Base-by-base conservation (phyloP, 2,113 vertebrate species). In the Australoheros scitulus region DNA sequence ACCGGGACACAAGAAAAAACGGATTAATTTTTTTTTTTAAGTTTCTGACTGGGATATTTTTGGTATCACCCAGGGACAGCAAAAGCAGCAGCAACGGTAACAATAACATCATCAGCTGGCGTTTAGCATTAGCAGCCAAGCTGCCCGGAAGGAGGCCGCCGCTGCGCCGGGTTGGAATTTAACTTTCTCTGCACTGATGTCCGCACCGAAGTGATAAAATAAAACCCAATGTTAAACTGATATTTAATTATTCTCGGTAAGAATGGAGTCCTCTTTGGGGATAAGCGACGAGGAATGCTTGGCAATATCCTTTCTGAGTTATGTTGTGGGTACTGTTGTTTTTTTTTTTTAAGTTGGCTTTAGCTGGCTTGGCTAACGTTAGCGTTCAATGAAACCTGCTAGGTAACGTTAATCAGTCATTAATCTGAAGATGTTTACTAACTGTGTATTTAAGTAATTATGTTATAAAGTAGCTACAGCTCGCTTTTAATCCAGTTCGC, bases 271-370 rank as follows among this genome's bases (percentile, higher is more conserved):
- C 11, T 83, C 93, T 52, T 59, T 89, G 57, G 93, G 93, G 36
- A 86, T 95, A 18, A 32, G 81, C 84, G 78, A 83, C 43, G 92
- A 94, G 56, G 88, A 90, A 60, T 96, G 95, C 61, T 81, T 96
- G 91, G 90, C 93, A 84, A 96, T 96, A 96, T 96, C 96, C 95
- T 96, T 96, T 68, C 9, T 59, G 4, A 83, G 76, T 80, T 70
- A 26, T 79, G 58, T 84, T 79, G 50, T 52, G 14, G 50, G n/a
- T 43, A 6, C 60, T 38, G 5, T 70, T 47, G 14, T 6, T 68
- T 9, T 52, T 52, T 52, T 52, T 18, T 7, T 52, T 36, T 29
- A n/a, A 32, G 52, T 75, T 60, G 70, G 58, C 20, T 60, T 56
- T 89, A 82, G 90, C 87, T 82, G 34, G 10, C 24, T 29, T 82